Base-by-base conservation (phyloP, 2,113 vertebrate genomes). In the Cervus canadensis region DNA sequence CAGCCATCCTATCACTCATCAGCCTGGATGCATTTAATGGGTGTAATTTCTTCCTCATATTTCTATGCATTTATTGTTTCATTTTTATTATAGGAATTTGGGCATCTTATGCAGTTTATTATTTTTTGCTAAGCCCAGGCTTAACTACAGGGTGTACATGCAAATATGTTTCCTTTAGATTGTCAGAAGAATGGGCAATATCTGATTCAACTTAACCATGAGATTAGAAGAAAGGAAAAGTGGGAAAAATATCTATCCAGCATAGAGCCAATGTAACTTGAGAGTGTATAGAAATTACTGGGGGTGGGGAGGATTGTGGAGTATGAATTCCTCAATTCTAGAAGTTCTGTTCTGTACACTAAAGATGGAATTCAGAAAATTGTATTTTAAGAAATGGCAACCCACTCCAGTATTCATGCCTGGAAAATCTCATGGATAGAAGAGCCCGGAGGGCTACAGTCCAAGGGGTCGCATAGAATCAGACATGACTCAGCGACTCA, bases 1-100 rank as follows among this genome's bases (percentile, higher is more conserved):
- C 99, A 98, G 98, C 98, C 99, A 99, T 99, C 99, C 99, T 99
- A 99, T 99, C 99, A 99, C 98, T 99, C 99, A 99, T 99, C 99
- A 93, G 98, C 97, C 98, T 98, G 97, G 98, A 98, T 98, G 98
- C 98, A 99, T 98, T 99, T 99, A 99, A 99, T 99, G 99, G 99
- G 99, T 98, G 98, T 98, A 99, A 99, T 99, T 99, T 99, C 99
- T 99, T 99, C 99, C 99, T 99, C 99, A 99, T 98, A 98, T 99
- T 99, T 99, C 99, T 99, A 98, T 99, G 98, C 97, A 96, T 98
- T 99, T 99, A 99, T 99, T 99, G 99, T 99, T 99, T 99, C 98
- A 97, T 98, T 99, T 99, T 99, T 98, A 98, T 98, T 98, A 99
- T 95, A 98, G 98, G 98, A 98, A 98, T 98, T 98, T 98, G 94